Base-by-base conservation (phyloP, 2,888 invertebrate species). In the Alitta virens region DNA sequence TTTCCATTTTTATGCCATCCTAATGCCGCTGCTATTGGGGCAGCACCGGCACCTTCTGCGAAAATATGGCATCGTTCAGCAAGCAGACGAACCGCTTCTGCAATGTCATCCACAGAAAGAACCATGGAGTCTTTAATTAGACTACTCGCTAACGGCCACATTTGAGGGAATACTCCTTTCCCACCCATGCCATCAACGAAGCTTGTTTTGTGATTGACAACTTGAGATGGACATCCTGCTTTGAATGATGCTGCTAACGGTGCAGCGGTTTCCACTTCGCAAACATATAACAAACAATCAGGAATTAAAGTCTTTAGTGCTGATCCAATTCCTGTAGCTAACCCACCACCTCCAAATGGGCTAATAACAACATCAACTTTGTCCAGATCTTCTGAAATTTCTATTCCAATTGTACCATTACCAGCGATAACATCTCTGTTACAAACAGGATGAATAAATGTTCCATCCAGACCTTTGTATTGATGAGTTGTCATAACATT, bases 161-260 rank as follows among this genome's bases (percentile, higher is more conserved):
- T 78, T 40, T 75, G 72, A 21, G 68, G 67, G 12, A 78, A 63
- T 3, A 79, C 71, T 2, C 71, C 64, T 57, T 46, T 46, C 7
- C 46, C 46, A 9, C 78, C 77, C 63, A 79, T 79, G 5, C 79
- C 78, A 66, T 79, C 79, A 0, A 78, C 76, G 70, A 79, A 79
- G 24, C 72, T 70, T 5, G 75, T 58, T 9, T 60, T 70, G 64
- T 76, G 74, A 18, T 71, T 54, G 56, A 67, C 71, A 1, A 65
- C 56, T 1, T 67, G 65, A 2, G 58, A 18, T 1, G 74, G 72
- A 50, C 74, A 64, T 0, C 75, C 75, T 16, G 70, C 70, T 18
- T 64, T 61, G 14, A 75, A 63, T 2, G 77, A 72, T 14, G 73
- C 71, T 18, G 70, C 63, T n/a, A 79, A 64, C 16, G 78, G 78